Evolutionary conservation across 2,113 vertebrate species (phyloP), one percentile per base, ranked within the genome.

Genomic region (Cettia cetti): DNA sequence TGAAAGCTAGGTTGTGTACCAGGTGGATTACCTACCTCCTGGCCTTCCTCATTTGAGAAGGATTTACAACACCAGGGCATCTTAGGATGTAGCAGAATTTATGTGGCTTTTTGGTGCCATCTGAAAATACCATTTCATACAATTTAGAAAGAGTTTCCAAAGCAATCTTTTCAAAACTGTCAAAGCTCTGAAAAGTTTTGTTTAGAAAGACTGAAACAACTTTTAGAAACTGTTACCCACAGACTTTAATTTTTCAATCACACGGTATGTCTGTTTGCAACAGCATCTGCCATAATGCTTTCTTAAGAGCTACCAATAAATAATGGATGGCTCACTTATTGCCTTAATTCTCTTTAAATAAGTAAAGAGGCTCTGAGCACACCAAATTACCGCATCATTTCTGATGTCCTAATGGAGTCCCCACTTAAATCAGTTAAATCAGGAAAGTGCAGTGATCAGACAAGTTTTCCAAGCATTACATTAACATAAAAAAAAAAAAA

Each of bases 291-390:
- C 44, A 82, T 14, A 54, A 45, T 22, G 33, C 54, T 42, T 95
- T 87, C 81, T 90, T 90, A 96, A 95, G 79, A 91, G 94, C 71
- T 68, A 83, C 47, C 68, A 93, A 88, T 96, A 95, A 95, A 92
- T 96, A 93, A 94, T 90, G 59, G 50, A 93, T 95, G 65, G 81
- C 26, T 92, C 52, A 40, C 54, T 78, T 79, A 77, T 6, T 90
- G 79, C 63, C 45, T 95, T 92, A 83, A n/a, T 59, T 88, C 64
- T 88, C 79, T 87, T 90, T 81, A 92, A 97, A 83, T 90, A 97
- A 95, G 39, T 90, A 81, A 96, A 92, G 79, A 93, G 52, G 24
- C 39, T 94, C 54, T 44, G 22, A 95, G 78, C 52, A 71, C 75
- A 93, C 64, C 66, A 82, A 86, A 88, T 72, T 78, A 90, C 68